A percentile compares a stretch with the other conserved stretches of the same genome.
Conservation (phyloP, 2,797 vertebrate species). For the Rhabdophis nuchalis region DNA sequence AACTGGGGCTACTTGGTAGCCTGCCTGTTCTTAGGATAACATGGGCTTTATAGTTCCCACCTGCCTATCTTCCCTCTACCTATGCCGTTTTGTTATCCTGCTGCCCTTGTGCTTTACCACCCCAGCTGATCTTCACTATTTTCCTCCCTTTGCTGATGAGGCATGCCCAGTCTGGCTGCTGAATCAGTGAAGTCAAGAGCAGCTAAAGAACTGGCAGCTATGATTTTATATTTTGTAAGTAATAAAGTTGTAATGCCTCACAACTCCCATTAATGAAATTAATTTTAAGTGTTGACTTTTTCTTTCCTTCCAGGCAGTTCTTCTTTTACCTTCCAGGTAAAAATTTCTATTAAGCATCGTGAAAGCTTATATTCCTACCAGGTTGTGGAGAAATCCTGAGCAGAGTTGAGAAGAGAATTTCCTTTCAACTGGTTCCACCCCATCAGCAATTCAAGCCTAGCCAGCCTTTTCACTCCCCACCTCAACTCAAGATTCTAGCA, state of each 20-base stretch:
- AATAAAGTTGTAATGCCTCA: not conserved
- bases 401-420: not conserved
- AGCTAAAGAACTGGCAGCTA: not conserved
- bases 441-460: not conserved
- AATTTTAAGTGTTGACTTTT: not conserved
- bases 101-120: not conserved
- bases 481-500: not conserved
- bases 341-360: not conserved
- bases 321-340: too few relatives aligned
- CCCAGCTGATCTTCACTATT: not conserved
- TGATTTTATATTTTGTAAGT: not conserved
- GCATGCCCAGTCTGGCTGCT: not conserved
- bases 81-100: not conserved
- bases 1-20: not conserved
- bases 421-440: not conserved
- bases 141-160: not conserved
- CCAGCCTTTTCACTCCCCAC: not conserved
- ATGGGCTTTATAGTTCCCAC: not conserved
- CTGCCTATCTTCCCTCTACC: not conserved
- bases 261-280: not conserved
- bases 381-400: not conserved
- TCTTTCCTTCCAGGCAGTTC: not conserved
- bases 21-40: not conserved
- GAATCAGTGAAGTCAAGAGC: not conserved
- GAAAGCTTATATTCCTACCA: not conserved